These are phyloP conservation scores for Listronotus oregonensis DNA, from an alignment of 1,140 invertebrate species.

Conservation along the genomic window DNA sequence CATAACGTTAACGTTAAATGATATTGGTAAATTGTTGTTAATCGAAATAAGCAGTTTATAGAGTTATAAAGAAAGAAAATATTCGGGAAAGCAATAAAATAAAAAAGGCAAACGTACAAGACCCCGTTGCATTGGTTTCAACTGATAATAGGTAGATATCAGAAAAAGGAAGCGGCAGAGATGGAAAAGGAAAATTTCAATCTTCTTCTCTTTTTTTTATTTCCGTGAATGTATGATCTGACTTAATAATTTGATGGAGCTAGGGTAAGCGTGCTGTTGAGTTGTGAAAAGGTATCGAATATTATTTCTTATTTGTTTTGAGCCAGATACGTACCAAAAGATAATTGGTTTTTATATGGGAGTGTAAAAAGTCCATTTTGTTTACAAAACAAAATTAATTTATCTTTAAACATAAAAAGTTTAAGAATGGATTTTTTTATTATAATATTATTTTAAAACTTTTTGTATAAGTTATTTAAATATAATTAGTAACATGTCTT, in stretches of 20 bases:
- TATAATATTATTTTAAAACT: no score
- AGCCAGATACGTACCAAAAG: no score
- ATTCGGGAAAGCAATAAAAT: constrained; percentile 21
- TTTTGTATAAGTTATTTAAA: no score
- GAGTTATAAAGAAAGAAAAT: constrained; percentile 25
- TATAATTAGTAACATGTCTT: no score
- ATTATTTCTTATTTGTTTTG: neutral
- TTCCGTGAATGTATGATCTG: constrained; percentile 15
- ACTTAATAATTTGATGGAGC: constrained; percentile 26
- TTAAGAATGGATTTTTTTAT: no score
- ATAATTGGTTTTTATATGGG: no score
- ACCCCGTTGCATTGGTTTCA: constrained; percentile 27
- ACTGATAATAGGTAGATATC: constrained; percentile 24
- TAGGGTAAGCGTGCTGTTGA: constrained; percentile 7
- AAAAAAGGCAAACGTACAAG: constrained; percentile 12
- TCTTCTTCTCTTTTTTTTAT: constrained; percentile 18
- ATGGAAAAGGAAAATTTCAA: constrained; percentile 27
- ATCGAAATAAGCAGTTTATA: constrained; percentile 30
- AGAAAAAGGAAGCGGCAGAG: constrained; percentile 23
- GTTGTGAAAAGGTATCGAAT: constrained; percentile 14
- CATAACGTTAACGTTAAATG: no score
- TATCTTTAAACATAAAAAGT: no score
- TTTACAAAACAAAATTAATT: no score
- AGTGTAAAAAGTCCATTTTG: no score
- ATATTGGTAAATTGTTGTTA: neutral